phyloP scores from a whole-genome alignment of 2,797 vertebrate species.

The Sphenopsis melanotis region DNA sequence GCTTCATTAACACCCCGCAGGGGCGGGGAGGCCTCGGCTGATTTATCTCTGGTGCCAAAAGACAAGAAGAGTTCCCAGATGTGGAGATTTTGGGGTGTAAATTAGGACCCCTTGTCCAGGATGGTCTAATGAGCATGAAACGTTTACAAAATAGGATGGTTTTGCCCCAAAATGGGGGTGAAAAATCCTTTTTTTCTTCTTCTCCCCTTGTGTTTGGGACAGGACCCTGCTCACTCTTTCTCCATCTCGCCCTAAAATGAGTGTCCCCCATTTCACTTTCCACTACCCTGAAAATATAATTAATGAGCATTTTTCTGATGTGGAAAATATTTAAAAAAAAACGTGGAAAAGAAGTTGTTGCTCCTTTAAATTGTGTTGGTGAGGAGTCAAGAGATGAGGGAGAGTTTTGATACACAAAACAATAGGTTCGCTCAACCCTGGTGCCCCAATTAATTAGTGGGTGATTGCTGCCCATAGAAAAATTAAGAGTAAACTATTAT shows the following conservation, averaged over 20 bases:
- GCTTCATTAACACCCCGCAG: conserved; percentile 48
- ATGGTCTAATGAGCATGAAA: not conserved
- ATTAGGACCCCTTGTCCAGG: not conserved
- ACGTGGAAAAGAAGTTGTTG: not conserved
- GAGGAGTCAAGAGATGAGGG: not conserved
- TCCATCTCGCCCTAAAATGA: not conserved
- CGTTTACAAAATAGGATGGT: accelerated
- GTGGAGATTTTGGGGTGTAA: not conserved
- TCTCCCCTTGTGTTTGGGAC: not conserved
- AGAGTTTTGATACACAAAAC: not conserved
- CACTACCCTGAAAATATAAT: not conserved
- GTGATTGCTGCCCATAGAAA: not conserved
- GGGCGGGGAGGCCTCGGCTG: not conserved
- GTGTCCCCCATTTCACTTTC: not conserved
- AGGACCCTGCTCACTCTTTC: not conserved
- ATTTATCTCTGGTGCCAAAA: not conserved
- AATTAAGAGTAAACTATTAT: conserved; percentile 45
- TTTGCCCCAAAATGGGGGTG: accelerated
- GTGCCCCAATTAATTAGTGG: conserved; percentile 29
- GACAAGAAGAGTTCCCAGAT: not conserved
- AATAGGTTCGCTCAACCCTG: not conserved
- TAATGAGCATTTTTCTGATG: not conserved
- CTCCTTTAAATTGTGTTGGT: not conserved
- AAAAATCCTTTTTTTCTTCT: not conserved
- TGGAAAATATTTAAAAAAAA: not conserved